Base-by-base conservation (phyloP, 30 jellyfish, hydroid and myxozoan species). In the Cassiopea andromeda region DNA sequence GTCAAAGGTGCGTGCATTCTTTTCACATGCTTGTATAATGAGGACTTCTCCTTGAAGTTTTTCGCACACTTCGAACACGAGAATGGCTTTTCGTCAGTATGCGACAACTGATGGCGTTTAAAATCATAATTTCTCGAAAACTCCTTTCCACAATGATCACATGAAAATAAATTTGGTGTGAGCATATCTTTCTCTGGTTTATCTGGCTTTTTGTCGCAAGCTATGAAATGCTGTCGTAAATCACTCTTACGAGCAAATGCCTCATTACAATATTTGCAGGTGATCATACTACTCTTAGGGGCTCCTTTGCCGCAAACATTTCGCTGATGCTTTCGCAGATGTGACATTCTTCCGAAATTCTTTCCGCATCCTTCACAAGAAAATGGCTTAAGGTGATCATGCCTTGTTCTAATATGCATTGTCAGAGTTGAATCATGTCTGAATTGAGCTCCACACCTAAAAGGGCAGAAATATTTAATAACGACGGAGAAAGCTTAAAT, bases 401-500 rank as follows among this genome's bases (percentile, higher is more conserved):
- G 99, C 10, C 98, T 97, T 46, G 99, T 97, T 10, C 99, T 95
- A 54, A 97, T 92, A 85, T 97, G 99, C 98, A 97, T 92, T n/a
- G 99, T 92, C 47, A 92, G 94, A 17, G 99, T 97, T 14, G 98
- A 92, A 48, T 97, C 99, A 80, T 97, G 99, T 44, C 99, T 95
- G 81, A 97, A 97, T 69, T 95, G 93, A 13, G 98, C 97, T n/a
- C 97, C 94, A 59, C 99, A 95, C 81, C 99, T 95, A n/a, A n/a
- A n/a, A n/a, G n/a, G n/a, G n/a, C n/a, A n/a, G n/a, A n/a, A n/a
- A n/a, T n/a, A n/a, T n/a, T n/a, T n/a, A n/a, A n/a, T n/a, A n/a
- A n/a, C n/a, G n/a, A n/a, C n/a, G n/a, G n/a, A n/a, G n/a, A n/a
- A n/a, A n/a, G n/a, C n/a, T n/a, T n/a, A n/a, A n/a, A n/a, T n/a